Base-by-base conservation (phyloP, 2,113 vertebrate genomes). In the Seriola aureovittata region DNA sequence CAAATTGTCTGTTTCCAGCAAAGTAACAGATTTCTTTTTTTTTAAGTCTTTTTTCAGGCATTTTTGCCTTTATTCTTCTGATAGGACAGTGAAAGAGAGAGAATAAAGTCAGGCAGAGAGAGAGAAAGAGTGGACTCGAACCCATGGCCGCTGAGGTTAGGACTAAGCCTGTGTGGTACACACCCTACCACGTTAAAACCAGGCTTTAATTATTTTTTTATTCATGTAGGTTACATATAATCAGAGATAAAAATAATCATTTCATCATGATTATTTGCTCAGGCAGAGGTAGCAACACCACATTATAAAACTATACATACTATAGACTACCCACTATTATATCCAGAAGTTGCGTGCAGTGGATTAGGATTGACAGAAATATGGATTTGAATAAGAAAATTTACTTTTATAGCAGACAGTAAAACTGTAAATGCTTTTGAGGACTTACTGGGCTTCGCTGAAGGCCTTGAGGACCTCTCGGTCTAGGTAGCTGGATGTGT, bases 391-490 rank as follows among this genome's bases (percentile, higher is more conserved):
- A 36, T 16, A 13, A 42, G 13, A 36, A 25, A 38, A 67, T 32
- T 0, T 23, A 32, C 0, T 12, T 60, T 44, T 40, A 8, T 32
- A 52, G 7, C 34, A 25, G 14, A 1, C 8, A 52, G 17, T 36
- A 12, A 21, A 55, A 34, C 12, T 44, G 21, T 52, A 21, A 2
- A 17, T 38, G 19, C 10, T 38, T 23, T 3, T 36, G 11, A 5
- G 42, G 52, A 95, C 97, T 88, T 92, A 99, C 98, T 99, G 97
- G 12, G 98, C 97, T 89, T 99, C 97, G 86, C 97, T 95, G 88
- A 99, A 99, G 81, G 98, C 98, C 92, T 98, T 99, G 78, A 99
- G 97, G 87, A 99, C 97, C 85, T 97, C 96, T 70, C 98, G 92
- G 91, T 99, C 98, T 57, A 99, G 88, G 83, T 97, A 99, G 92